These are phyloP conservation scores for Stegodyphus mimosarum DNA, from an alignment of 1,140 invertebrate genomes.

Conservation along the genomic window DNA sequence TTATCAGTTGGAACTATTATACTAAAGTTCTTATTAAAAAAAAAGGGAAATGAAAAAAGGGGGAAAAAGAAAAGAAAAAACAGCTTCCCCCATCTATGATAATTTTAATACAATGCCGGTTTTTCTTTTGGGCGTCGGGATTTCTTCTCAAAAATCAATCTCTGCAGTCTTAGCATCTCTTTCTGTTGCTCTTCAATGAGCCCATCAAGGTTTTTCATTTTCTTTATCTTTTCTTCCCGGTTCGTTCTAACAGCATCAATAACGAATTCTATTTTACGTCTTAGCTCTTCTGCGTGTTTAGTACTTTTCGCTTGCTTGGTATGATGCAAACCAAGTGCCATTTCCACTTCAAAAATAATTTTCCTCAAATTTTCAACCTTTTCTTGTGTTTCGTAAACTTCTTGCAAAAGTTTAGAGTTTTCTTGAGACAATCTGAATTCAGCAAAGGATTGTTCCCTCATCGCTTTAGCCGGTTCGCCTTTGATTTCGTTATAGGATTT, in stretches of 20 bases:
- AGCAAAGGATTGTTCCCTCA: slow-evolving; percentile 9
- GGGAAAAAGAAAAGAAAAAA: too few species aligned
- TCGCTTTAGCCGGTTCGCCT: background rate
- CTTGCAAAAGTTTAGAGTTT: slow-evolving; percentile 28
- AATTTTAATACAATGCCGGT: background rate
- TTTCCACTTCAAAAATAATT: slow-evolving; percentile 26
- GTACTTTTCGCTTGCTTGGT: slow-evolving; percentile 5
- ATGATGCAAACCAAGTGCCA: slow-evolving; percentile 6
- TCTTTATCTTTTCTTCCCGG: background rate
- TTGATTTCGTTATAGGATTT: slow-evolving; percentile 3
- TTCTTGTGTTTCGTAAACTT: slow-evolving; percentile 26
- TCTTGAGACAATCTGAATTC: slow-evolving; percentile 39
- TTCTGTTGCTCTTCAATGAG: slow-evolving; percentile 33
- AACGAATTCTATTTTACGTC: slow-evolving; percentile 35
- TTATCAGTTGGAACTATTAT: too few species aligned
- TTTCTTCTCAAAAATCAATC: background rate
- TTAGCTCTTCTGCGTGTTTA: slow-evolving; percentile 1
- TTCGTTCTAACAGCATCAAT: background rate
- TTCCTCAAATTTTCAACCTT: background rate
- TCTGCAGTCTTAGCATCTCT: slow-evolving; percentile 9
- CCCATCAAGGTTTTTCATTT: slow-evolving; percentile 15
- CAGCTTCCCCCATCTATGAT: too few species aligned
- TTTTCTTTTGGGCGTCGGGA: background rate
- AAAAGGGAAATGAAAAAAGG: too few species aligned
- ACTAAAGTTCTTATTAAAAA: too few species aligned